Percentiles rank a stretch among this genome's conserved stretches.
phyloP scores from a whole-genome alignment of 2,113 vertebrate species.

The Lanius collurio region DNA sequence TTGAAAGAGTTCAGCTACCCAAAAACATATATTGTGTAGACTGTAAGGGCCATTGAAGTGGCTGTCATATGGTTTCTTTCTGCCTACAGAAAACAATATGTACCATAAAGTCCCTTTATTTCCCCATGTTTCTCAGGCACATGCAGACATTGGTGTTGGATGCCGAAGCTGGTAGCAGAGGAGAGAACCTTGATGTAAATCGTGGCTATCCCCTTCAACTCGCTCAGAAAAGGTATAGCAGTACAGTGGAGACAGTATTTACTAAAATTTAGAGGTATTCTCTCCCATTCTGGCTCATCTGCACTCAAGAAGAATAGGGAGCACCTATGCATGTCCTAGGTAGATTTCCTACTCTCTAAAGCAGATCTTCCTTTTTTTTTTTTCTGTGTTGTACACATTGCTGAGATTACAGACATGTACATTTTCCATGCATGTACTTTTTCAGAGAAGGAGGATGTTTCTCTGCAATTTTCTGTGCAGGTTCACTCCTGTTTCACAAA shows the following conservation, averaged over 20 bases:
- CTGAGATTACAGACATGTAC: neutral
- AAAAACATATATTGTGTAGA: neutral
- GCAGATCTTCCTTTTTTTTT: neutral
- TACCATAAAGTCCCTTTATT: neutral
- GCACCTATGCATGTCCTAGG: neutral
- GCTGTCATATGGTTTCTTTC: neutral
- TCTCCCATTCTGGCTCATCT: neutral
- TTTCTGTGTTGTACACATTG: neutral
- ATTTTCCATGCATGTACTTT: neutral
- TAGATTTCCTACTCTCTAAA: neutral
- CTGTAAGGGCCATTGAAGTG: neutral
- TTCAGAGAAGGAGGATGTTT: neutral
- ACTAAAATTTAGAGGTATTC: neutral
- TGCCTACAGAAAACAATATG: neutral
- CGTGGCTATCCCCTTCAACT: neutral
- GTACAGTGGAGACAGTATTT: neutral
- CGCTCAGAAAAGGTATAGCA: neutral
- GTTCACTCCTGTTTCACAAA: neutral
- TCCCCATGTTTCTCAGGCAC: neutral
- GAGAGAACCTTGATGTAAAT: neutral
- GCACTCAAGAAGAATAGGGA: neutral
- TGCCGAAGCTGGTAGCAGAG: neutral
- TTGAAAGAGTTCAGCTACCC: neutral
- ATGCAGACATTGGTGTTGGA: neutral
- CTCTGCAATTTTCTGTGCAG: neutral